These are phyloP conservation scores for Carettochelys insculpta DNA, from an alignment of 2,113 vertebrate species.

Conservation along the genomic window DNA sequence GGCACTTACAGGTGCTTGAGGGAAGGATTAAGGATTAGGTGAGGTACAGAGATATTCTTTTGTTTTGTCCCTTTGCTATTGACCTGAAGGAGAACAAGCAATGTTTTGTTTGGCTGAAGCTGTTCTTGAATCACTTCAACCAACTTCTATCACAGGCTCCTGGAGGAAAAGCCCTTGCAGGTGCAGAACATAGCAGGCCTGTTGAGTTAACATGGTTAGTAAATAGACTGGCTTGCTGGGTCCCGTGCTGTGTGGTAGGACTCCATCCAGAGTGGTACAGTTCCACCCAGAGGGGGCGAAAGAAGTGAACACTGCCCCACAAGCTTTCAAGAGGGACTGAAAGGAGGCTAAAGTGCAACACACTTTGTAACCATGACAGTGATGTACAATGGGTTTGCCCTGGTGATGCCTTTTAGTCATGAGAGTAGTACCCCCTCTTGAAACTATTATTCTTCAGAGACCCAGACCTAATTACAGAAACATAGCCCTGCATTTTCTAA, in stretches of 20 bases:
- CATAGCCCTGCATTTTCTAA: not conserved
- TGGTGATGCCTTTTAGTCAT: rapidly evolving
- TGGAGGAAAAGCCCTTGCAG: not conserved
- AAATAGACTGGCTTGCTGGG: conserved; percentile 33
- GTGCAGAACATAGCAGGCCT: too few species aligned
- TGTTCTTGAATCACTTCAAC: not conserved
- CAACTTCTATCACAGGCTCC: not conserved
- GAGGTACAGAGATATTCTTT: not conserved
- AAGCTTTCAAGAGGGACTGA: not conserved
- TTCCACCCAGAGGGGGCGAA: not conserved
- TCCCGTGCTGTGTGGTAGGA: not conserved
- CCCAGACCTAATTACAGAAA: not conserved
- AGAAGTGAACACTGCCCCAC: not conserved
- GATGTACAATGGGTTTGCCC: rapidly evolving
- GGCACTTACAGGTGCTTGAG: not conserved
- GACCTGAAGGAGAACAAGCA: not conserved
- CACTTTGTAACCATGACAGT: rapidly evolving
- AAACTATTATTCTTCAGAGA: not conserved
- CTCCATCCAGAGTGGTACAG: not conserved
- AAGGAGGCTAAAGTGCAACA: not conserved
- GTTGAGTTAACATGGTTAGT: not conserved
- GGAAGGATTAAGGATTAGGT: not conserved
- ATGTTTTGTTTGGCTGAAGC: not conserved
- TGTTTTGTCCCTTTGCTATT: not conserved
- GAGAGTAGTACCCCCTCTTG: not conserved